Evolutionary conservation across 2,113 vertebrate genomes (phyloP), one percentile per base, ranked within the genome.

Genomic region (Lontra canadensis): DNA sequence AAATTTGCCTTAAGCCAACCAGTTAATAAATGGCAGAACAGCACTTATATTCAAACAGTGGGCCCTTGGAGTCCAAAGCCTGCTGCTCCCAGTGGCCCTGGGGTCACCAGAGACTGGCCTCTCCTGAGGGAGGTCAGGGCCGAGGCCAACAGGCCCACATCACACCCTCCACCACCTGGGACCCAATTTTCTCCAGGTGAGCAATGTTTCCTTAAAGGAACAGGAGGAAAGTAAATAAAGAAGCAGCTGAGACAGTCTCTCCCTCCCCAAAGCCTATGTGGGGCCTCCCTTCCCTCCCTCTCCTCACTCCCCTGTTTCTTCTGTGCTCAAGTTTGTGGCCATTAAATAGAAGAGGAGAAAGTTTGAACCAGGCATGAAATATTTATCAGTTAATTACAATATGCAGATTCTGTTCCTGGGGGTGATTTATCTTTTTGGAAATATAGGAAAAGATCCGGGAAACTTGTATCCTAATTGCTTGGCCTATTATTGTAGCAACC

Each of bases 361-460:
- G 96, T 98, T 97, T 97, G 93, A 95, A 71, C 74, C 87, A 12
- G 80, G 18, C 26, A 85, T 96, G 92, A 98, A 98, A 98, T 97
- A 98, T 97, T 97, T 90, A 98, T 96, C 76, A 97, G 73, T 97
- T 95, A 92, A 90, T 97, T 92, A 98, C 94, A 94, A 98, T 79
- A 96, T 97, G 97, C 96, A 95, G 97, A 97, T 97, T 94, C 18
- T 95, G 63, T 96, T 91, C 85, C 88, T 81, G 39, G 95, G 94
- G 96, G 95, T 96, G 97, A 98, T 98, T 98, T 97, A 96, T 98
- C 98, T 98, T 97, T 97, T 98, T 95, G 92, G 97, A 93, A 97
- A 98, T 97, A 97, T 21, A 71, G 97, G 92, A 90, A 98, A 98
- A 98, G 57, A 94, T 29, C 94, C 29, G 69, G 13, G 88, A 97